Conservation (phyloP, 2,888 invertebrate genomes). For the Phortica okadai region DNA sequence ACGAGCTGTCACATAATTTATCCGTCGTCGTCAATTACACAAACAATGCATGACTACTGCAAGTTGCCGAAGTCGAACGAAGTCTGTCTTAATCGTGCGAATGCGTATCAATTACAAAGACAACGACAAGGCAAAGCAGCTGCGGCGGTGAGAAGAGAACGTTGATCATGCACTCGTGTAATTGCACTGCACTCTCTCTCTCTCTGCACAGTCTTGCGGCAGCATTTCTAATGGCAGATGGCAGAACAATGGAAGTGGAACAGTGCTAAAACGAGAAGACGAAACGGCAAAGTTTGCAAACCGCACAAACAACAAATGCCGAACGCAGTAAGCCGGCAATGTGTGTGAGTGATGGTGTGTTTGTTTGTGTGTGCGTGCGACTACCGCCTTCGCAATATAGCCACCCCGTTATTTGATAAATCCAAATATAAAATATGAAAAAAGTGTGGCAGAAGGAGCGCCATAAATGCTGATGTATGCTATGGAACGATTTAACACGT, state of each 20-base stretch:
- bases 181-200: too few species aligned
- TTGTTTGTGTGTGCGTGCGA: constrained; percentile 30
- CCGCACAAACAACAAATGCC: constrained; percentile 41
- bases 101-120: too few species aligned
- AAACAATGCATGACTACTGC: not conserved
- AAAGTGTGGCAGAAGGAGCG: constrained; percentile 39
- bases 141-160: too few species aligned
- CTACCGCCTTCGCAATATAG: constrained; percentile 12
- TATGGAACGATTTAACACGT: constrained; percentile 68
- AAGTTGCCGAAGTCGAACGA: too few species aligned
- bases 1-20: constrained; percentile 51
- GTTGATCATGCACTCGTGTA: too few species aligned
- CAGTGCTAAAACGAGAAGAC: constrained; percentile 32
- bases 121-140: too few species aligned
- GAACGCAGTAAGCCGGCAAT: constrained; percentile 43
- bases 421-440: constrained; percentile 57
- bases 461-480: constrained; percentile 69
- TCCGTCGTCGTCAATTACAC: constrained; percentile 11
- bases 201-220: too few species aligned
- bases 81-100: too few species aligned
- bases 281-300: constrained; percentile 27
- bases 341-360: constrained; percentile 45
- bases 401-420: constrained; percentile 37
- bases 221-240: too few species aligned
- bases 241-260: not conserved